phyloP scores from a whole-genome alignment of 1,140 invertebrate genomes.

The Drosophila sp. region DNA sequence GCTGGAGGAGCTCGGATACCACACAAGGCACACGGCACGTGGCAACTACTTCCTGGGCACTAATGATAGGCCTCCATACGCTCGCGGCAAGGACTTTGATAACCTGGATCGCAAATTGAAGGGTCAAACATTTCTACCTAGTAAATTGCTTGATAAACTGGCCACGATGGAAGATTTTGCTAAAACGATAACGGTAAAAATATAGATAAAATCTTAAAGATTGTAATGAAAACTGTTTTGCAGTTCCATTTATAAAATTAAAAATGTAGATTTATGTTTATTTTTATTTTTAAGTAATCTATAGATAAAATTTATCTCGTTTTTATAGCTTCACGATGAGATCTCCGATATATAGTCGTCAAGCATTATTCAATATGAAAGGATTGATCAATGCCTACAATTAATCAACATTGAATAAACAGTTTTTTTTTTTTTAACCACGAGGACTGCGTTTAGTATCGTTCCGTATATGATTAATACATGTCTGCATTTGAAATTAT shows the following conservation, averaged over 20 bases:
- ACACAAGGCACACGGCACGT: conserved; percentile 7
- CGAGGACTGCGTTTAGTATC: conserved; percentile 16
- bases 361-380: not conserved
- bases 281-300: not conserved
- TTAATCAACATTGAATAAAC: conserved; percentile 17
- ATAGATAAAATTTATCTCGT: not conserved
- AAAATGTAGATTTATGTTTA: not conserved
- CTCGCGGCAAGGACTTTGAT: conserved; percentile 9
- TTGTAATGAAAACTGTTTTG: not conserved
- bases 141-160: not conserved
- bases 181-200: not conserved
- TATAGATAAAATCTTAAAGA: not conserved
- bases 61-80: conserved; percentile 13
- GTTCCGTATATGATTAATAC: conserved; percentile 14
- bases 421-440: conserved; percentile 12
- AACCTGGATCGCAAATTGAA: conserved; percentile 14
- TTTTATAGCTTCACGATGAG: not conserved
- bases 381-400: conserved; percentile 1
- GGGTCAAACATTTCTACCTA: conserved; percentile 8
- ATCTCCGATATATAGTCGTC: too few relatives aligned
- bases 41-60: conserved; percentile 42
- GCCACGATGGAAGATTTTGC: not conserved
- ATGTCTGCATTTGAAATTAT: conserved; percentile 16
- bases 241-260: not conserved
- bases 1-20: conserved; percentile 25